Conservation (phyloP, 2,113 vertebrate genomes). For the Engraulis encrasicolus region DNA sequence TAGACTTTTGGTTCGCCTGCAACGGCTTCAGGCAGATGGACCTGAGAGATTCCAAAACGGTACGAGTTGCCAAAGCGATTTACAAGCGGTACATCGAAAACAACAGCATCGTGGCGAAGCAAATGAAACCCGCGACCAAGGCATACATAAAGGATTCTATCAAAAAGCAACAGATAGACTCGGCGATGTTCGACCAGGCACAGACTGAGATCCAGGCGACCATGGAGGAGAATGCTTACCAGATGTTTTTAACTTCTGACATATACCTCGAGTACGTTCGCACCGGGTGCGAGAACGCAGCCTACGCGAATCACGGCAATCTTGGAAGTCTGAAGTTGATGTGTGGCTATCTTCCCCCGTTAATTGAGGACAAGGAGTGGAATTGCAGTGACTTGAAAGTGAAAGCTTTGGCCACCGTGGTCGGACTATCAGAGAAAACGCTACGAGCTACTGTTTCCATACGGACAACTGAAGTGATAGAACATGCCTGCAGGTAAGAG, state of each 20-base stretch:
- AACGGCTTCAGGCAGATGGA: constrained; percentile 98
- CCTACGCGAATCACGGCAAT: constrained; percentile 76
- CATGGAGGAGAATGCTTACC: constrained; percentile 98
- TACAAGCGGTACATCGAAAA: constrained; percentile 98
- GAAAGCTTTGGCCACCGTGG: constrained; percentile 85
- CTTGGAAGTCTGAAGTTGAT: constrained; percentile 88
- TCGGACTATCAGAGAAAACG: constrained; percentile 84
- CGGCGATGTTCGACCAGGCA: constrained; percentile 97
- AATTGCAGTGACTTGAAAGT: constrained; percentile 85
- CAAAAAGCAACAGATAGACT: constrained; percentile 95
- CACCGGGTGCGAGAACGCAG: constrained; percentile 89
- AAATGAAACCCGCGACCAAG: constrained; percentile 93
- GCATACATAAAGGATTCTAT: constrained; percentile 92
- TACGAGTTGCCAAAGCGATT: constrained; percentile 94
- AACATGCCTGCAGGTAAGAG: constrained; percentile 89
- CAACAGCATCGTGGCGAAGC: constrained; percentile 91
- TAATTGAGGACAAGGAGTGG: constrained; percentile 97
- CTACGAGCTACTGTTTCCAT: constrained; percentile 79
- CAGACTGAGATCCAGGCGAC: constrained; percentile 94
- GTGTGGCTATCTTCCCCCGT: constrained; percentile 94
- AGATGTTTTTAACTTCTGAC: constrained; percentile 95
- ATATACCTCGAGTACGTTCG: constrained; percentile 95
- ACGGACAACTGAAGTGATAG: constrained; percentile 81
- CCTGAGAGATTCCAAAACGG: constrained; percentile 95
- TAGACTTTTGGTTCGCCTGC: constrained; percentile 99